These are phyloP conservation scores for Astropecten irregularis DNA, from an alignment of 53 echinoderm and acorn worm genomes.

Conservation along the genomic window DNA sequence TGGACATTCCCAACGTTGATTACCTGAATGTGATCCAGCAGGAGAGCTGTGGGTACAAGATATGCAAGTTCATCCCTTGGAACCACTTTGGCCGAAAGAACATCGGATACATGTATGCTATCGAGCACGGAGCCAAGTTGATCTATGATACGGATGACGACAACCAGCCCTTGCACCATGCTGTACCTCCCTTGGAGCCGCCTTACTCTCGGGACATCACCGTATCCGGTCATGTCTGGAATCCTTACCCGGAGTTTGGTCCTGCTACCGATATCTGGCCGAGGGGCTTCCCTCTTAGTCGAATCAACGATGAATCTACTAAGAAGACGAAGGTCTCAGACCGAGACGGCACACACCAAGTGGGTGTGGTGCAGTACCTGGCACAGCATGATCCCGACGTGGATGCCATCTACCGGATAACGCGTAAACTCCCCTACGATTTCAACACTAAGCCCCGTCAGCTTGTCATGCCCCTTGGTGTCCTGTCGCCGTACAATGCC, in stretches of 20 bases:
- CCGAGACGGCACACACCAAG: background rate
- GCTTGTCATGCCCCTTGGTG: background rate
- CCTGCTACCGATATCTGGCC: background rate
- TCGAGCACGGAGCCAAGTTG: conserved; percentile 11
- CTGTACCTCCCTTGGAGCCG: background rate
- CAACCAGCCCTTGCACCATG: background rate
- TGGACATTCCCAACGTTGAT: conserved; percentile 7
- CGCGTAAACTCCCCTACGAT: conserved; percentile 9
- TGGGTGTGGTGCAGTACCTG: conserved; percentile 10
- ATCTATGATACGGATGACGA: conserved; percentile 25
- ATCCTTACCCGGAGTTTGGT: conserved; percentile 6
- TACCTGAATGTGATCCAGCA: background rate
- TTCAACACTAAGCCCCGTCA: background rate
- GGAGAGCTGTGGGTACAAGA: background rate
- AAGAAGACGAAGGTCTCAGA: background rate
- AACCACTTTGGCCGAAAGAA: conserved; percentile 20
- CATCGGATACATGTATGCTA: conserved; percentile 16
- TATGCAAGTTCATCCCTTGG: conserved; percentile 1
- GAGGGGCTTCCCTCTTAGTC: conserved; percentile 5
- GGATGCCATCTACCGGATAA: conserved; percentile 15
- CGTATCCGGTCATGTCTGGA: background rate
- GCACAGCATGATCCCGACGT: conserved; percentile 19
- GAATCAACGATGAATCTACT: background rate
- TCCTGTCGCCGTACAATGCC: conserved; percentile 19
- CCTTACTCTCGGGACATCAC: background rate